Base-by-base conservation (phyloP, 2,113 vertebrate species). In the Epinephelus moara region DNA sequence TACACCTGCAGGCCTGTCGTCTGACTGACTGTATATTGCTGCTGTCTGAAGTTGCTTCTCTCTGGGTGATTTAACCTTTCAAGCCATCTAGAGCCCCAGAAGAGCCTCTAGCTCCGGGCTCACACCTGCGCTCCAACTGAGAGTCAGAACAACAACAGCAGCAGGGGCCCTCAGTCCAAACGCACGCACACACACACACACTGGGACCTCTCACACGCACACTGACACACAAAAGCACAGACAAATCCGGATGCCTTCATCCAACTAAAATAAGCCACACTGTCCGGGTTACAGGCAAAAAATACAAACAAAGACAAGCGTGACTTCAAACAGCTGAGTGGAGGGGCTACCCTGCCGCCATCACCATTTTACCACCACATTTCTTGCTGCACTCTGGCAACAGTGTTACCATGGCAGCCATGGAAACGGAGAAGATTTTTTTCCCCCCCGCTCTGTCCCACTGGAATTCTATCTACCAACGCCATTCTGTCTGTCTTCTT, bases 341-440 rank as follows among this genome's bases (percentile, higher is more conserved):
- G 52, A 37, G 10, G 72, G 40, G 61, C 69, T 62, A 52, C 53
- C 50, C 52, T 68, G 81, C 70, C 59, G 57, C 69, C 80, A 83
- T 91, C 75, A 85, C 57, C 53, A 79, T 87, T 80, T 78, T 33
- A 73, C 75, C 80, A 75, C 42, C 74, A 63, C 47, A 33, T 84
- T 66, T 87, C 74, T 81, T 42, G n/a, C 66, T 61, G 80, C 70
- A 56, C 63, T 62, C 81, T 85, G 83, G 80, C 53, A 88, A 82
- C 84, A 56, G 89, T 72, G 93, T 93, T 91, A 78, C 91, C 87
- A 91, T 91, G 91, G 91, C 84, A 93, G 83, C 91, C 78, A 70
- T 70, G 77, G 89, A 91, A 89, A 91, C 80, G 66, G 84, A 89
- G 78, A 45, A 70, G 75, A 56, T 81, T 82, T 42, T 42, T 1